Base-by-base conservation (phyloP, 64 coral and sea anemone genomes). In the Montipora efflorescens region DNA sequence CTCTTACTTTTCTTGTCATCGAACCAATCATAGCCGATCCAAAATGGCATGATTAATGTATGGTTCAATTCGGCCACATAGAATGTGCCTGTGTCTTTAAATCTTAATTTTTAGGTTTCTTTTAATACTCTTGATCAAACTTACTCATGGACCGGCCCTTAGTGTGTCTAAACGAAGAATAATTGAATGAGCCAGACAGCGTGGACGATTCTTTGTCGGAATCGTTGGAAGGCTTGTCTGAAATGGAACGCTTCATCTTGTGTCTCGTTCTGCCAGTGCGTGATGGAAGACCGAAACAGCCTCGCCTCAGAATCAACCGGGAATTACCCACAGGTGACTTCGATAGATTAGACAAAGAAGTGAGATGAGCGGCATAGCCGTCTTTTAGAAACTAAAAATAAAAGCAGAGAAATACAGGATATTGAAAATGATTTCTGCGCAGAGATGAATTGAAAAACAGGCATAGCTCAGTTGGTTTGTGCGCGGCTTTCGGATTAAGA, bases 321-420 rank as follows among this genome's bases (percentile, higher is more conserved):
- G 97, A 96, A 85, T 96, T 99, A 22, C 97, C 97, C 14, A 89
- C 82, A 13, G 97, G 88, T 28, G 92, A 89, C 67, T 85, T 93
- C 18, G 75, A 67, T 74, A 91, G 90, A 52, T 59, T 92, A 12
- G 97, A 79, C 14, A 99, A 74, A 6, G 88, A 90, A 15, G 91
- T 92, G 11, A 99, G 89, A 74, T 99, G 97, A 78, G 94, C 92
- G 2, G 97, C 95, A 80, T 99, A 99, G 36, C 97, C 97, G 58
- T 99, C 95, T 79, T 88, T 96, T 28, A 99, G 89, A 20, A 96
- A 92, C 97, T 99, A 36, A 44, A 67, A 16, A 94, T 5, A 47
- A 59, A 9, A 64, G 61, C 4, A 4, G 61, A 64, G 13, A 47
- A 44, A 93, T 69, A 86, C 16, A 43, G 44, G 48, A 74, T 5